phyloP scores from a whole-genome alignment of 2,797 vertebrate species.

The Danio tinwini region DNA sequence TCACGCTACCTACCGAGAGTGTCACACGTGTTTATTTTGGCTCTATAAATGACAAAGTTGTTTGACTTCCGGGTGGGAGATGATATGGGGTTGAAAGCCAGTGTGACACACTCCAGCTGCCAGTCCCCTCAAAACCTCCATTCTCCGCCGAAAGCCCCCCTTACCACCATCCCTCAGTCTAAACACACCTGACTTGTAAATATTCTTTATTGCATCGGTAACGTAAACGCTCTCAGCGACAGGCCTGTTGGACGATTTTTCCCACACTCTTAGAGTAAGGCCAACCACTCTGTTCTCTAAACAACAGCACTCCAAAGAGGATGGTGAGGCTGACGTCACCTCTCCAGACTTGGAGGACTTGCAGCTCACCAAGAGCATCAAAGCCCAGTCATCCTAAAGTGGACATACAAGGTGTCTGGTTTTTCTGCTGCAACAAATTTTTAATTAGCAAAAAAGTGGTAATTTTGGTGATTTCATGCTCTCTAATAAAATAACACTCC shows the following conservation, averaged over 20 bases:
- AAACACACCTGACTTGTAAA: conserved; percentile 77
- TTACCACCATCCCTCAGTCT: conserved; percentile 63
- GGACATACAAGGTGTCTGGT: conserved; percentile 34
- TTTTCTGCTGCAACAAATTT: conserved; percentile 16
- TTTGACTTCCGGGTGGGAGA: conserved; percentile 56
- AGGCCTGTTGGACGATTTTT: conserved; percentile 62
- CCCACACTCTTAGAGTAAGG: conserved; percentile 68
- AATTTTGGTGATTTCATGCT: too few species aligned
- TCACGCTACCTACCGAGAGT: conserved; percentile 26
- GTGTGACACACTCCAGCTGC: conserved; percentile 68
- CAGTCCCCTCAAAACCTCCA: conserved; percentile 29
- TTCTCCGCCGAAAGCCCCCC: conserved; percentile 42
- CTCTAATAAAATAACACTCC: too few species aligned
- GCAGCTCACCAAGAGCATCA: conserved; percentile 60
- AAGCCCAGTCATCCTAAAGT: conserved; percentile 27
- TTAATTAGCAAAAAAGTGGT: background rate
- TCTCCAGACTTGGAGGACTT: conserved; percentile 44
- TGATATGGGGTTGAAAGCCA: conserved; percentile 57
- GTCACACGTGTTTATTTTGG: conserved; percentile 43
- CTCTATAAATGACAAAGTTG: conserved; percentile 55
- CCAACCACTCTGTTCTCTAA: conserved; percentile 64
- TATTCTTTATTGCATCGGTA: conserved; percentile 71
- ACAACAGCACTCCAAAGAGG: conserved; percentile 60
- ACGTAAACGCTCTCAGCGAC: conserved; percentile 68
- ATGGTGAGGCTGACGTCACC: conserved; percentile 59